Base-by-base conservation (phyloP, 2,888 invertebrate genomes). In the Lottia gigantea region DNA sequence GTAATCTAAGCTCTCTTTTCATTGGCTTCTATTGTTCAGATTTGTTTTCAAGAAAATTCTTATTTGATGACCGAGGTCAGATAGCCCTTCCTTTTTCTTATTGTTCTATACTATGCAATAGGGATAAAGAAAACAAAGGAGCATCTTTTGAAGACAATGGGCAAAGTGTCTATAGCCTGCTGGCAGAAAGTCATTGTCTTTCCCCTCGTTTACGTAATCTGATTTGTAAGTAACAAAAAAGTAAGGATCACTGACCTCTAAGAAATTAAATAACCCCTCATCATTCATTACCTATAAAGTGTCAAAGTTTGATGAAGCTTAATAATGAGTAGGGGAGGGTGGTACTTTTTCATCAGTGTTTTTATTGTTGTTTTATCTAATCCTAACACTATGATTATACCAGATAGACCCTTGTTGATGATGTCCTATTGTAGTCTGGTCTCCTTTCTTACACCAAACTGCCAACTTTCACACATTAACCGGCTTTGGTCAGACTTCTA, bases 221-320 rank as follows among this genome's bases (percentile, higher is more conserved):
- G 55, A 55, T 55, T 55, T 23, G 12, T 55, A 55, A 23, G 55
- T 55, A 55, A 55, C 55, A 55, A 55, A 55, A 55, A 55, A 55
- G 23, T 23, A 55, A 23, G 55, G 55, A 55, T 55, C 55, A 55
- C 19, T 55, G 55, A 55, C 55, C 55, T 55, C 55, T 23, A 55
- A 55, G 55, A 55, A 55, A 55, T 55, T 55, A 55, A 55, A 55
- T 55, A 55, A 55, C 55, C 55, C 55, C 55, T 23, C 19, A 55
- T 55, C 55, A 23, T 55, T 55, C 55, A 55, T 55, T 55, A 55
- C 55, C 23, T 55, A 55, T 23, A 55, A 55, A 55, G 55, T 55
- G 55, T 55, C 55, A 55, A 55, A 55, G 55, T 55, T 55, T 55
- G 55, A 55, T 55, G 55, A 55, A 55, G 55, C 55, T 55, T 55